Percentiles rank a stretch among this genome's conserved stretches.
Conservation (phyloP, 2,113 vertebrate species). For the Cynopterus brachyotis region DNA sequence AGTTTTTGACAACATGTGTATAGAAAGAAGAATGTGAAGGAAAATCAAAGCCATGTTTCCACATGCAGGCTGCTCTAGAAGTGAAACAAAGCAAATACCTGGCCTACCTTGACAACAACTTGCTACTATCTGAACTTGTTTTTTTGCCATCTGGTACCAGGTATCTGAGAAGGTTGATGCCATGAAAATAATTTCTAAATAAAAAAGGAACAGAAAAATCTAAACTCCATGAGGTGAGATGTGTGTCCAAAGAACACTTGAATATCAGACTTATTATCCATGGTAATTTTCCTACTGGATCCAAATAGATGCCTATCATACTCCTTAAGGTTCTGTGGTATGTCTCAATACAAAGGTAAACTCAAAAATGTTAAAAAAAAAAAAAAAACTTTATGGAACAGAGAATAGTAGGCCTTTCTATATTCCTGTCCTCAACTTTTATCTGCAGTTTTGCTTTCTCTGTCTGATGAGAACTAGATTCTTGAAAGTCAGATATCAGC, state of each 20-base stretch:
- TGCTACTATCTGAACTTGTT: background rate
- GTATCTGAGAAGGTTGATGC: background rate
- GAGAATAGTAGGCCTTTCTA: background rate
- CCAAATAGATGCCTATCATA: background rate
- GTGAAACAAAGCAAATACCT: background rate
- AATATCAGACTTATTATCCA: background rate
- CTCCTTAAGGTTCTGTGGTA: background rate
- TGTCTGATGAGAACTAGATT: background rate
- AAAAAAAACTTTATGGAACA: background rate
- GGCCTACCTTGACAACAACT: background rate
- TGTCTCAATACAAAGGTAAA: background rate
- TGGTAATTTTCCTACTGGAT: background rate
- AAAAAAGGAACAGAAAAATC: background rate
- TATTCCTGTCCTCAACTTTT: background rate
- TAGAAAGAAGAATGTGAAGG: background rate
- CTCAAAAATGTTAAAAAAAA: background rate
- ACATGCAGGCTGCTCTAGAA: background rate
- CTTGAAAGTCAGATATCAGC: background rate
- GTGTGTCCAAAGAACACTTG: background rate
- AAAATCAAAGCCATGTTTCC: background rate
- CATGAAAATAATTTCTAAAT: background rate
- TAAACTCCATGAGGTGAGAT: background rate
- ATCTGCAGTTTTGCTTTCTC: background rate
- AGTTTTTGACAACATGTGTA: background rate
- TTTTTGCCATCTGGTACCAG: background rate